Evolutionary conservation across 2,888 invertebrate species (phyloP), one percentile per base, ranked within the genome.

Genomic region (Lithophane semibrunnea): DNA sequence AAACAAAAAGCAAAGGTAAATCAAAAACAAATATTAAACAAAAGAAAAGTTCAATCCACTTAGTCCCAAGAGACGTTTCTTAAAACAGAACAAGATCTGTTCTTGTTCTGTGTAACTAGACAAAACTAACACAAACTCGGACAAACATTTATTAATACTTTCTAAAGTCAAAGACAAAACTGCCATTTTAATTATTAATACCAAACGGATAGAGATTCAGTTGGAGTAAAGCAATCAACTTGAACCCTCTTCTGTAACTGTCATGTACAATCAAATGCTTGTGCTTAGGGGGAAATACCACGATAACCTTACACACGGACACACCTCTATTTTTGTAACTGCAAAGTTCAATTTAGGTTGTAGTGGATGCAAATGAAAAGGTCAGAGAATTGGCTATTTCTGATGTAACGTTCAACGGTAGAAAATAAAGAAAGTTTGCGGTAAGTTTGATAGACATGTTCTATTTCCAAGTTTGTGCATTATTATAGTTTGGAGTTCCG

Each of bases 261-360:
- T 93, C 94, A 92, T 91, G 91, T 91, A 90, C 92, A 92, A 94
- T 94, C 92, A 92, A 92, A 90, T 88, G 88, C 86, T 90, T 82
- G 82, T 80, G 78, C 84, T 90, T 85, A 66, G 61, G 29, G 68
- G 18, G 69, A 70, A 73, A 73, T 56, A 69, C 76, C 29, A 66
- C 21, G 0, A 60, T 24, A 75, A 44, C 37, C 21, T 13, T 65
- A 13, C 71, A 71, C 0, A 10, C 29, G 4, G 4, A 16, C 9
- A 67, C 18, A 37, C 16, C 21, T 67, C 18, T 88, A 87, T 71
- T 2, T 1, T 9, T 1, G 0, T 3, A 0, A 0, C 0, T 65
- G 37, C 61, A 88, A 73, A 72, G 80, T 85, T 63, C 60, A 71
- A 24, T 72, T 72, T 86, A 0, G 4, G 1, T 10, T 76, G 54